A percentile compares a stretch with the other conserved stretches of the same genome.
Evolutionary conservation across 2,797 vertebrate species (phyloP).

Genomic region (Pyrocephalus nanus): DNA sequence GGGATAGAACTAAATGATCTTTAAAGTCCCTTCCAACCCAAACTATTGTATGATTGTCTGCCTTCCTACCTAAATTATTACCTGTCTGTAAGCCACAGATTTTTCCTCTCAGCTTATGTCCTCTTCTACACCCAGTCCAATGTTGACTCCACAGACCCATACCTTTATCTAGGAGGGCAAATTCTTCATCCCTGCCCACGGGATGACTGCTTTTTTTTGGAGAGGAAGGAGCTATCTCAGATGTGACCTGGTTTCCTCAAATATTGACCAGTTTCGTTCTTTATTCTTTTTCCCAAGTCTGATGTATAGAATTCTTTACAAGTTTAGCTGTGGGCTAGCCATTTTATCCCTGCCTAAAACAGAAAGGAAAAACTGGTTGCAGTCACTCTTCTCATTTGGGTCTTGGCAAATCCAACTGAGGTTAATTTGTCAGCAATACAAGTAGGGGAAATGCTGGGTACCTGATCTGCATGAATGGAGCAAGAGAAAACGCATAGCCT

Average conservation of each 20-base stretch:
- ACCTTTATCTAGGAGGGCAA: not conserved
- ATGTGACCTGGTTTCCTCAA: not conserved
- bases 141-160: not conserved
- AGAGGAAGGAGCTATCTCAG: not conserved
- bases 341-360: not conserved
- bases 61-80: not conserved
- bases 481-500: conserved; percentile 33
- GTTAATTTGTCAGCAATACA: not conserved
- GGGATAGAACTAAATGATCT: not conserved
- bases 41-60: not conserved
- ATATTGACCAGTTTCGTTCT: not conserved
- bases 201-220: not conserved
- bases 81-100: not conserved
- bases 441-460: not conserved
- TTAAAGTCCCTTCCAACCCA: not conserved
- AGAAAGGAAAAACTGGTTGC: not conserved
- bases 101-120: not conserved
- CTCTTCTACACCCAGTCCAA: not conserved
- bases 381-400: not conserved
- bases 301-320: not conserved
- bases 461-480: conserved; percentile 39
- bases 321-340: not conserved
- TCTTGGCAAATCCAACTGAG: not conserved
- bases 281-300: not conserved
- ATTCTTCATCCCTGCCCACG: not conserved